Evolutionary conservation across 1,140 invertebrate species (phyloP).

Genomic region (Dryas iulia): DNA sequence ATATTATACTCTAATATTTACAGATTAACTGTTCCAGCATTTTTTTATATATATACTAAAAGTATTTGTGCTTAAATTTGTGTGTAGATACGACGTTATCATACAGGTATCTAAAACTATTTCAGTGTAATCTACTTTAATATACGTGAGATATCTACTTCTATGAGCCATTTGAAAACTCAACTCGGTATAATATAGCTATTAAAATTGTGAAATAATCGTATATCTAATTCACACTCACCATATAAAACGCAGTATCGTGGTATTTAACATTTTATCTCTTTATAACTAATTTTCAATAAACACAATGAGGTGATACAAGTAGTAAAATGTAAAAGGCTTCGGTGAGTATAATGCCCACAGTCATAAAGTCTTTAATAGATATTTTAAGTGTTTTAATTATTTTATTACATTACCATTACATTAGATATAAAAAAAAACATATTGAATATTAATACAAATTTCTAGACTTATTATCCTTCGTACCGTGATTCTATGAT

Average conservation of each 20-base stretch:
- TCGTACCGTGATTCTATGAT: too few species aligned
- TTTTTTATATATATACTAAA: constrained; percentile 16
- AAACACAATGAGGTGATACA: neutral
- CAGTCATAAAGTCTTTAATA: neutral
- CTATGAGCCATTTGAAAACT: neutral
- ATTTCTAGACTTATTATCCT: too few species aligned
- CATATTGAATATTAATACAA: too few species aligned
- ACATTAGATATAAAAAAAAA: too few species aligned
- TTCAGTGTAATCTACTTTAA: neutral
- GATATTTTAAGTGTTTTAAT: neutral
- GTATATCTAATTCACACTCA: neutral
- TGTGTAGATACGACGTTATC: neutral
- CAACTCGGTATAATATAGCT: neutral
- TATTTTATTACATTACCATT: too few species aligned
- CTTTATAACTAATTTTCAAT: neutral
- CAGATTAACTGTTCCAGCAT: constrained; percentile 37
- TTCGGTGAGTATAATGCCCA: neutral
- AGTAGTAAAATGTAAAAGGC: neutral
- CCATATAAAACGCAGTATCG: neutral
- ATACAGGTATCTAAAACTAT: constrained; percentile 1
- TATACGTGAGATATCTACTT: neutral
- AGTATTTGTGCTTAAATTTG: neutral
- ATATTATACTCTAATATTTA: constrained; percentile 27
- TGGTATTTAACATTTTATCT: neutral
- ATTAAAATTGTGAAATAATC: neutral